Base-by-base conservation (phyloP, 2,888 invertebrate genomes). In the Plutella xylostella region DNA sequence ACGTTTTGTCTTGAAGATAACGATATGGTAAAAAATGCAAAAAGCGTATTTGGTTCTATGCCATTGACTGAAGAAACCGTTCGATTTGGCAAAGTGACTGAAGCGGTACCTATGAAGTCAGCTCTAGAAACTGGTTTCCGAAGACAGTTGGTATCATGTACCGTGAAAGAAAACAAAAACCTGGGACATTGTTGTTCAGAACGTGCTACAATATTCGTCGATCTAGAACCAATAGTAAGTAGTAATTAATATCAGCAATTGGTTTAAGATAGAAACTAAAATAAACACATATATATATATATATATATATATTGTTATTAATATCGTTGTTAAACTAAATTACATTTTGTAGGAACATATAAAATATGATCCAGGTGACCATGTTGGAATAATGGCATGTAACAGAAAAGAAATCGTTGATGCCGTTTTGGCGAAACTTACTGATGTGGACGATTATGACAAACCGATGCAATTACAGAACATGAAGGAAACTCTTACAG, bases 1-100 rank as follows among this genome's bases (percentile, higher is more conserved):
- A 93, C 94, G 1, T 97, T 97, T 68, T 97, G 96, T 62, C 79
- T 97, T 53, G 96, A 96, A 55, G 94, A 95, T 56, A 93, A 93
- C 53, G 92, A 93, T 48, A 92, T 92, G 55, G 86, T 95, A 38
- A 85, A 89, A 43, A 93, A 94, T 62, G 94, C 93, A 12, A 91
- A 92, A 14, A 87, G 91, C 49, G 89, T 92, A 1, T 77, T 94
- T 43, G 89, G 90, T 49, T 88, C 89, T 35, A 88, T 92, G 56
- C 89, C 91, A 1, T 69, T 93, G 0, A 89, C 92, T 0, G 87
- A 90, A 53, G 88, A 92, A 51, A 93, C 91, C 11, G 93, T 95
- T 2, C 86, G 67, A 45, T 89, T 95, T 58, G 82, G 90, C 4
- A 88, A 89, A 54, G 70, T 86, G 1, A 67, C 72, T 35, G 64